A percentile compares a stretch with the other conserved stretches of the same genome.
Evolutionary conservation across 2,888 invertebrate genomes (phyloP).

Genomic region (Pristionchus arcanus): DNA sequence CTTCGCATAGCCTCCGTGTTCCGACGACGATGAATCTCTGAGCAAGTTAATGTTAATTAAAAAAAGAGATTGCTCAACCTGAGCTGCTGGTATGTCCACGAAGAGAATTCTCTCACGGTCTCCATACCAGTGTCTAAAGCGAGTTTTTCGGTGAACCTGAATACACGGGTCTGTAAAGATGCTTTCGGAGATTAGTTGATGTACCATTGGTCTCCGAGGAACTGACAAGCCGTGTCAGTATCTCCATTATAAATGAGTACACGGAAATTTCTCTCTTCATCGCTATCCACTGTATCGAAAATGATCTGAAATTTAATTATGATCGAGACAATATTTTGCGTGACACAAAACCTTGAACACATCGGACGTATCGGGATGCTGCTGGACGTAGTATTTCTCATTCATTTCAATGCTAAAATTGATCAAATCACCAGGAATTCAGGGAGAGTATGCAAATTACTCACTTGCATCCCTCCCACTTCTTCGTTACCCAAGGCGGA

Average conservation of each 20-base stretch:
- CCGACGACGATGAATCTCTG: neutral
- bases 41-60: neutral
- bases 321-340: neutral
- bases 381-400: slow-evolving; percentile 67
- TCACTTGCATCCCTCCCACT: slow-evolving; percentile 69
- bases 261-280: slow-evolving; percentile 53
- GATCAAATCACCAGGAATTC: too few species aligned
- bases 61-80: neutral
- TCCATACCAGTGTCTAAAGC: slow-evolving; percentile 63
- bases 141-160: slow-evolving; percentile 73
- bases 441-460: slow-evolving; percentile 10
- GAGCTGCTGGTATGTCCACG: slow-evolving; percentile 69
- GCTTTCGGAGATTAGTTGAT: too few species aligned
- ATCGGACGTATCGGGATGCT: slow-evolving; percentile 71
- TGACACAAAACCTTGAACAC: slow-evolving; percentile 71
- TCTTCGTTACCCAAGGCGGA: slow-evolving; percentile 56
- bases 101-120: slow-evolving; percentile 56
- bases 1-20: slow-evolving; percentile 64
- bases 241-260: slow-evolving; percentile 76
- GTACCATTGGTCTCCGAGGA: slow-evolving; percentile 74
- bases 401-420: slow-evolving; percentile 69
- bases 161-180: too few species aligned
- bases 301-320: slow-evolving; percentile 44
- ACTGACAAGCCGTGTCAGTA: slow-evolving; percentile 74
- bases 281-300: neutral